Evolutionary conservation across 2,797 vertebrate genomes (phyloP), one percentile per base, ranked within the genome.

Genomic region (Dipus sagitta): DNA sequence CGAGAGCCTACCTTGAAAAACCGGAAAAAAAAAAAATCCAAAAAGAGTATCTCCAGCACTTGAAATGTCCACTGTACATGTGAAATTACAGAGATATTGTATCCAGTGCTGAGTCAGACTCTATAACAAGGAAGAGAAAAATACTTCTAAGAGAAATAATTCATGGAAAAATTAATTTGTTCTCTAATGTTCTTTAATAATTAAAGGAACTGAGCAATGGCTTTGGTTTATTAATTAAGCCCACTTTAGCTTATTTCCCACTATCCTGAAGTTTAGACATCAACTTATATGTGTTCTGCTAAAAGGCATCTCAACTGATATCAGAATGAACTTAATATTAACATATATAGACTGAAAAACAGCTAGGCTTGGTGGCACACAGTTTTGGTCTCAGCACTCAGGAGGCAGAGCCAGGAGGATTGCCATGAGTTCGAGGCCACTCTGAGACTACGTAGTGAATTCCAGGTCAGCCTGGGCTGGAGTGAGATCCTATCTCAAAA

Each of bases 141-240:
- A 80, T 76, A 86, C 85, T 86, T 88, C 82, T 67, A 60, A 86
- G 80, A 95, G 74, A 93, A 94, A 88, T 74, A 67, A 92, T 74
- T 95, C 70, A 80, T 64, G 65, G 72, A 58, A 58, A 95, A 95
- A 88, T 94, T 54, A 95, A 96, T 84, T 58, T 93, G 76, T 71
- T 92, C 77, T 74, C 52, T 78, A 77, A 92, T 67, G 88, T 88
- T 86, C 82, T 88, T 86, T 96, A 92, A 95, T 96, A 92, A 95
- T 93, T 92, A 95, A 93, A 91, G 91, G 78, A 95, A 85, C 77
- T 88, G 89, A 93, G 85, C 85, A 90, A 75, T 0, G 30, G 68
- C 54, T 95, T 90, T 58, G 23, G n/a, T 65, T 93, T 93, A 87
- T 90, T 82, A 94, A 96, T 96, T 87, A 96, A 96, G 75, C 42